Evolutionary conservation across 1,140 invertebrate genomes (phyloP).

Genomic region (Trichoplusia ni): DNA sequence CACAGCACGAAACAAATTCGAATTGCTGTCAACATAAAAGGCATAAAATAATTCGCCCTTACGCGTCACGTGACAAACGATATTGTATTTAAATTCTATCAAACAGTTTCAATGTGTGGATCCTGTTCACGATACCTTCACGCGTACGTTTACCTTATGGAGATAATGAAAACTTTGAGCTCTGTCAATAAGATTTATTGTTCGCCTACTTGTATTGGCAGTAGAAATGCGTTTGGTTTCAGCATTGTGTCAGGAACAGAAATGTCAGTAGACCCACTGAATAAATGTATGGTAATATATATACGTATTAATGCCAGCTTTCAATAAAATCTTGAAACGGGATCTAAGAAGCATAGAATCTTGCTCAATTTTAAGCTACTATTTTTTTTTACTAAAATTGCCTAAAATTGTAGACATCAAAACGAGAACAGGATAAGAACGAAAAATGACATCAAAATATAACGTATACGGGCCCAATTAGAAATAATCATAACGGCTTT

Average conservation of each 20-base stretch:
- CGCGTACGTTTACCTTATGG: background rate
- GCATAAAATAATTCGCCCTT: background rate
- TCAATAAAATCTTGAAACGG: too few relatives aligned
- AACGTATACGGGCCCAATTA: too few relatives aligned
- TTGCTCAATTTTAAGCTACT: too few relatives aligned
- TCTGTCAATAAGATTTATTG: constrained; percentile 4
- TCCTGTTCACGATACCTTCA: constrained; percentile 1
- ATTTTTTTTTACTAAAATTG: too few relatives aligned
- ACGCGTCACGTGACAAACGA: background rate
- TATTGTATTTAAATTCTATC: constrained; percentile 16
- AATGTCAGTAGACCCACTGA: background rate
- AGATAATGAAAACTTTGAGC: constrained; percentile 7
- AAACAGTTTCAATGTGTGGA: background rate
- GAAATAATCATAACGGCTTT: too few relatives aligned
- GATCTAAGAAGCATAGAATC: too few relatives aligned
- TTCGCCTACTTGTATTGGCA: background rate
- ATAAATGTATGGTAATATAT: background rate
- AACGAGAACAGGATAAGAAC: too few relatives aligned
- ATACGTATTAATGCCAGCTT: background rate
- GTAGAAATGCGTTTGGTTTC: constrained; percentile 1
- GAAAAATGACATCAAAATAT: too few relatives aligned
- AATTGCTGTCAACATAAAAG: background rate
- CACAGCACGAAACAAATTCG: background rate
- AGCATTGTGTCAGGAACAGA: background rate
- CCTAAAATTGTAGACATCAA: too few relatives aligned